Conservation (phyloP, 2,113 vertebrate genomes). For the Dasypus novemcinctus region DNA sequence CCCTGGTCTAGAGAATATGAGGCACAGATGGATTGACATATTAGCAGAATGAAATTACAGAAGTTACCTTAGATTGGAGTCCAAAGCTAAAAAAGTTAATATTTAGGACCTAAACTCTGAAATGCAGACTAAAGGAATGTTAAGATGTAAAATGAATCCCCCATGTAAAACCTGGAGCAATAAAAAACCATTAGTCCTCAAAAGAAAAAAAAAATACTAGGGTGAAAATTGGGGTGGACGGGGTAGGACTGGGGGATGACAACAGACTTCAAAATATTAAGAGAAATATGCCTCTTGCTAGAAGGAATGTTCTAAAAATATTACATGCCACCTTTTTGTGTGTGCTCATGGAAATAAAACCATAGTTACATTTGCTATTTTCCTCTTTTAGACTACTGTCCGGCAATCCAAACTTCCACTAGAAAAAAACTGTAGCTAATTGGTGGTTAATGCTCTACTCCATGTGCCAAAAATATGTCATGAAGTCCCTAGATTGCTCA, state of each 20-base stretch:
- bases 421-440: slow-evolving; percentile 50
- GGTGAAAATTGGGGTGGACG: not conserved
- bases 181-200: not conserved
- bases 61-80: not conserved
- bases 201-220: not conserved
- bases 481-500: slow-evolving; percentile 40
- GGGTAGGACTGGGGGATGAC: not conserved
- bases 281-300: slow-evolving; percentile 56
- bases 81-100: slow-evolving; percentile 7
- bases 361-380: slow-evolving; percentile 62
- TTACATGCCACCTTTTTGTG: slow-evolving; percentile 32
- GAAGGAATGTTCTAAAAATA: slow-evolving; percentile 76
- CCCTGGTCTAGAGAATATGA: not conserved
- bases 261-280: slow-evolving; percentile 51
- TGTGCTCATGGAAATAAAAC: slow-evolving; percentile 72
- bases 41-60: not conserved
- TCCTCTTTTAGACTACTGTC: slow-evolving; percentile 73
- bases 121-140: not conserved
- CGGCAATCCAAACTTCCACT: slow-evolving; percentile 60
- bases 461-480: slow-evolving; percentile 58
- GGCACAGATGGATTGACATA: not conserved
- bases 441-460: slow-evolving; percentile 42
- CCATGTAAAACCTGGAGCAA: not conserved
- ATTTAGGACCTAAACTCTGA: slow-evolving; percentile 6
- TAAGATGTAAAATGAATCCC: not conserved